These are phyloP conservation scores for Cancer borealis DNA, from an alignment of 2,888 invertebrate genomes.

Conservation along the genomic window DNA sequence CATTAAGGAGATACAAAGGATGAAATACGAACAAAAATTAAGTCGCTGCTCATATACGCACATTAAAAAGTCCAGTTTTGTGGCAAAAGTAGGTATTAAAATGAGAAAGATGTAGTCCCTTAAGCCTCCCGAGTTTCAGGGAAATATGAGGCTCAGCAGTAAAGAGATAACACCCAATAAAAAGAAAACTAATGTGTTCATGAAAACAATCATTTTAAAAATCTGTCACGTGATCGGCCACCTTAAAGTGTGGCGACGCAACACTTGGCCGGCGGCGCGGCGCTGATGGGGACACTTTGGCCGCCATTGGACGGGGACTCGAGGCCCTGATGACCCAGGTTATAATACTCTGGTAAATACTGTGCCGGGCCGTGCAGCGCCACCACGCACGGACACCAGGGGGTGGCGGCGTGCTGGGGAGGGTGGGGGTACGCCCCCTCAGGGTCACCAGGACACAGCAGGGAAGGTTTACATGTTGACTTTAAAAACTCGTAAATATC, in stretches of 20 bases:
- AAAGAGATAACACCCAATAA: not conserved
- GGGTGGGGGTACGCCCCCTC: not conserved
- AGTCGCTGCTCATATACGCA: not conserved
- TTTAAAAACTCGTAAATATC: not conserved
- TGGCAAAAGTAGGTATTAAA: not conserved
- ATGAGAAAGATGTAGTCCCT: not conserved
- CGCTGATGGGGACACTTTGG: not conserved
- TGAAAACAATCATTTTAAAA: not conserved
- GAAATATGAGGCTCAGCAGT: not conserved
- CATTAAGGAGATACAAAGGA: not conserved
- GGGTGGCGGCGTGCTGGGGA: not conserved
- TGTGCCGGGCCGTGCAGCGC: not conserved
- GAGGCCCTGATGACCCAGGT: not conserved
- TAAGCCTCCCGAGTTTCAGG: not conserved
- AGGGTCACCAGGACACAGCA: not conserved
- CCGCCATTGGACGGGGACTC: not conserved
- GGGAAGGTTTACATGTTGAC: not conserved
- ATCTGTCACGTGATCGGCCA: not conserved
- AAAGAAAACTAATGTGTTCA: constrained; percentile 15
- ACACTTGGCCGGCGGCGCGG: not conserved
- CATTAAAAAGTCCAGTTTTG: not conserved
- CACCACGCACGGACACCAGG: not conserved
- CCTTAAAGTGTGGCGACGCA: not conserved
- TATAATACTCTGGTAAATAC: constrained; percentile 12
- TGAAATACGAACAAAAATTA: not conserved